phyloP scores from a whole-genome alignment of 2,113 vertebrate species.

The Copsychus sechellarum region DNA sequence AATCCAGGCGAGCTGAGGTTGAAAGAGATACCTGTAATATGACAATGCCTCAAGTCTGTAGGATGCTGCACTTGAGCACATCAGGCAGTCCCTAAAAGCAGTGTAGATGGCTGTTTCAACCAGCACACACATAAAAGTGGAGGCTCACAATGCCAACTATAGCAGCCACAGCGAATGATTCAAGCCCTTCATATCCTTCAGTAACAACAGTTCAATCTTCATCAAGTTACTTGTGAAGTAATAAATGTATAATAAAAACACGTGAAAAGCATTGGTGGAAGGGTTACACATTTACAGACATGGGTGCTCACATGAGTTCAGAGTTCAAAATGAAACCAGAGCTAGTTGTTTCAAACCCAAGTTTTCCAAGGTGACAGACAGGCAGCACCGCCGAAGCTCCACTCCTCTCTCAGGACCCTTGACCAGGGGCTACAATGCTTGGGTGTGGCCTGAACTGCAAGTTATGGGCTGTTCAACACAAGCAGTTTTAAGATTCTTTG shows the following conservation, averaged over 20 bases:
- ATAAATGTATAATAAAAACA: background rate
- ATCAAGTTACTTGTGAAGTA: background rate
- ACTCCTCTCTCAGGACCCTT: background rate
- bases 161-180: background rate
- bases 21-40: background rate
- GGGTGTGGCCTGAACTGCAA: background rate
- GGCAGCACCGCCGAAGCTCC: background rate
- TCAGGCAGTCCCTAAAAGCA: background rate
- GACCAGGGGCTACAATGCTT: background rate
- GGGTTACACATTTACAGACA: background rate
- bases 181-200: background rate
- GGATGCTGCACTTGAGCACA: background rate
- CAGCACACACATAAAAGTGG: background rate
- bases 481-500: background rate
- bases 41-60: background rate
- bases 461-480: background rate
- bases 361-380: accelerated
- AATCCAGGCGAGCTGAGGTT: background rate
- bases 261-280: background rate
- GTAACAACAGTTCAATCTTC: background rate
- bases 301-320: accelerated
- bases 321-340: background rate
- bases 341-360: accelerated
- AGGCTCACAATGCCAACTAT: background rate
- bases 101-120: background rate